phyloP scores from a whole-genome alignment of 1,140 invertebrate genomes.

The Bombus superbus region DNA sequence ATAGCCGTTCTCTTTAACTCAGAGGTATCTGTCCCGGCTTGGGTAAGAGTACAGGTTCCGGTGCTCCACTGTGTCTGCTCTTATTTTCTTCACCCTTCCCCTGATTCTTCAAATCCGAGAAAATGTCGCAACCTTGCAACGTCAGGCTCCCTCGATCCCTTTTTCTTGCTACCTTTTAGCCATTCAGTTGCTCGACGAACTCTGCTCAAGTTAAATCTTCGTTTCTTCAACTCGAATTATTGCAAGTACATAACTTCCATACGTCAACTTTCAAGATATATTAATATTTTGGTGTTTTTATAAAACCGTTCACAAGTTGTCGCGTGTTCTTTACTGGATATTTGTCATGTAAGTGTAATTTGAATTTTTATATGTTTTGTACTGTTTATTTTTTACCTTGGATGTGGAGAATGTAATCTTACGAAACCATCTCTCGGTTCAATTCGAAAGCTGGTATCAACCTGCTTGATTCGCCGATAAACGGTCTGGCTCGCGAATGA shows the following conservation, averaged over 20 bases:
- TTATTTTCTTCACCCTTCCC: constrained; percentile 50
- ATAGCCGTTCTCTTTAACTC: constrained; percentile 77
- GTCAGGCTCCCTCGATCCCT: background rate
- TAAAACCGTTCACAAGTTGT: background rate
- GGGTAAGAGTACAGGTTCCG: constrained; percentile 73
- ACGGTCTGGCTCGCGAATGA: constrained; percentile 59
- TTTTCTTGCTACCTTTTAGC: constrained; percentile 17
- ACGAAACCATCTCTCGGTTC: constrained; percentile 78
- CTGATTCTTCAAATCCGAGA: constrained; percentile 7
- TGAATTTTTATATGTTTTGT: background rate
- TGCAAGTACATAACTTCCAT: background rate
- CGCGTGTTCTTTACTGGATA: background rate
- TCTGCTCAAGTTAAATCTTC: constrained; percentile 8
- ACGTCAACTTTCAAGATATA: background rate
- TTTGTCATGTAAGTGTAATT: background rate
- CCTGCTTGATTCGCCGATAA: constrained; percentile 77
- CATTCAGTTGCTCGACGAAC: constrained; percentile 58
- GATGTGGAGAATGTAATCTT: background rate
- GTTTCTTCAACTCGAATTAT: background rate
- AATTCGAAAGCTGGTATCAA: constrained; percentile 72
- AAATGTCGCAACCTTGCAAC: constrained; percentile 51
- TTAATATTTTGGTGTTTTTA: no score
- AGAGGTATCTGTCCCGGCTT: constrained; percentile 55
- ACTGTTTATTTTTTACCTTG: rapidly evolving
- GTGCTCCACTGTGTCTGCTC: constrained; percentile 68